These are phyloP conservation scores for Beroe ovata DNA, from an alignment of 37 sponge, comb jelly and placozoan genomes.

Conservation along the genomic window DNA sequence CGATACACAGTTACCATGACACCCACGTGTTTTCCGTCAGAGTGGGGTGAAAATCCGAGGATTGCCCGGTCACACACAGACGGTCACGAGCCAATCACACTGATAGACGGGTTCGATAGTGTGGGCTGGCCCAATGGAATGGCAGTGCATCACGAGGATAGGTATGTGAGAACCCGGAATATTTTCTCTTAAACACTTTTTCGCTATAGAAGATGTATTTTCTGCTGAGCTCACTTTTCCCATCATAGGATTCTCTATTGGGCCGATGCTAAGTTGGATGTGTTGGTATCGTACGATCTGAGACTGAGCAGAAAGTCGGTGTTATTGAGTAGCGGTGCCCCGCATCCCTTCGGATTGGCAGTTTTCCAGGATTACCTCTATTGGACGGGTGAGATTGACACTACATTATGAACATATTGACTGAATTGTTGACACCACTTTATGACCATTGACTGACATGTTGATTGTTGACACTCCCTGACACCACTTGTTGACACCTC, in stretches of 20 bases:
- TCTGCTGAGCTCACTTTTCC: not conserved
- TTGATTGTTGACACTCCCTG: too few relatives aligned
- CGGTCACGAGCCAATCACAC: not conserved
- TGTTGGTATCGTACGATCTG: not conserved
- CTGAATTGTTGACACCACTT: not conserved
- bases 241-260: conserved; percentile 61
- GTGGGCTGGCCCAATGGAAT: conserved; percentile 66
- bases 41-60: conserved; percentile 30
- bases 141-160: conserved; percentile 48
- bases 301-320: not conserved
- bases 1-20: not conserved
- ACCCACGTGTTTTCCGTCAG: too few relatives aligned
- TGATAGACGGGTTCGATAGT: not conserved
- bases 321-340: not conserved
- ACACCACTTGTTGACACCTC: not conserved
- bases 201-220: too few relatives aligned
- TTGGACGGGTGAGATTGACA: conserved; percentile 30
- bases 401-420: not conserved
- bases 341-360: conserved; percentile 59
- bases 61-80: conserved; percentile 46
- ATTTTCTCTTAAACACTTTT: too few relatives aligned
- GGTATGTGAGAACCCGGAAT: too few relatives aligned
- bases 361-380: conserved; percentile 51
- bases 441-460: too few relatives aligned
- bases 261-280: conserved; percentile 37